Evolutionary conservation across 37 sponge, comb jelly and placozoan species (phyloP).

Genomic region (Spongia lamella): DNA sequence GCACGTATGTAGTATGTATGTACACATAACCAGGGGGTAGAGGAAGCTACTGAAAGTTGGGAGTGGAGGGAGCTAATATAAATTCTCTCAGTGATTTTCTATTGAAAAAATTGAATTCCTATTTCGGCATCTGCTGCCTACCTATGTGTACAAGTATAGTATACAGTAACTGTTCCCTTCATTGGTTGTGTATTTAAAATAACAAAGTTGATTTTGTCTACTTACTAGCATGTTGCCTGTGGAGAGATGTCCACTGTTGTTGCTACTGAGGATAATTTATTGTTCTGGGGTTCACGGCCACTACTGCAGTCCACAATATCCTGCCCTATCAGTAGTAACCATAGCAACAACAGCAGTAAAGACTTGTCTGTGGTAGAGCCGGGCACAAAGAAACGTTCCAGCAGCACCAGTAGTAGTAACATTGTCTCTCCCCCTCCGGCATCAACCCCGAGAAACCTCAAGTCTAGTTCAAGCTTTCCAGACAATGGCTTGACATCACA

Average conservation of each 20-base stretch:
- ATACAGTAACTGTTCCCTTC: neutral
- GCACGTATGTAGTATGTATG: conserved; percentile 3
- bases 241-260: conserved; percentile 78
- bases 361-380: too few species aligned
- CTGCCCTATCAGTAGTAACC: too few species aligned
- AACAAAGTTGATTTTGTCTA: neutral
- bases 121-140: neutral
- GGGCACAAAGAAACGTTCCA: neutral
- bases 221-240: conserved; percentile 71
- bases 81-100: too few species aligned
- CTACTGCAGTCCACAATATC: conserved; percentile 51
- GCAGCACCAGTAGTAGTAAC: conserved; percentile 12
- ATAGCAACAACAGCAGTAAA: neutral
- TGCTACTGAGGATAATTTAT: conserved; percentile 73
- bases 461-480: too few species aligned
- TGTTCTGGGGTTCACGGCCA: conserved; percentile 85
- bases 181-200: neutral
- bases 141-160: conserved; percentile 10
- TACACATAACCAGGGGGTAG: neutral
- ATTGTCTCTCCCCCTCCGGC: neutral
- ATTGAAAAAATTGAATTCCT: conserved; percentile 14
- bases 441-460: too few species aligned
- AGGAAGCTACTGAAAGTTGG: neutral
- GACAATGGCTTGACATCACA: too few species aligned
- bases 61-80: too few species aligned